phyloP scores from a whole-genome alignment of 2,113 vertebrate species.

The Conger conger region DNA sequence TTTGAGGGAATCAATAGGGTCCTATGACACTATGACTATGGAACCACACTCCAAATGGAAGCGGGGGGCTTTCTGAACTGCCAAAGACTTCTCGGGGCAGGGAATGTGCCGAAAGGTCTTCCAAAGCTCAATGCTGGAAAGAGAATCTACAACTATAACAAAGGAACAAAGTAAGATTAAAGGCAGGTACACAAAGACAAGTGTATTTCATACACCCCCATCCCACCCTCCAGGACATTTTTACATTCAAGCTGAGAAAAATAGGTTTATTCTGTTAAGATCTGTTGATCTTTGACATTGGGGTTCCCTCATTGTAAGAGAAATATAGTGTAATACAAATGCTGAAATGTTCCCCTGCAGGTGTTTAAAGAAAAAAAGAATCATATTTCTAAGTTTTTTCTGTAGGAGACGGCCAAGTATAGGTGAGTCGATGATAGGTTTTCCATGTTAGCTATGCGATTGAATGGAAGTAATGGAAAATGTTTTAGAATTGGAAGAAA shows the following conservation, averaged over 20 bases:
- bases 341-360: not conserved
- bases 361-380: not conserved
- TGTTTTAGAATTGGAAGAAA: too few relatives aligned
- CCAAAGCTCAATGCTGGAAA: not conserved
- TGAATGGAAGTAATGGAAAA: not conserved
- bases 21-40: not conserved
- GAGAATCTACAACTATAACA: not conserved
- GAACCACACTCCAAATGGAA: not conserved
- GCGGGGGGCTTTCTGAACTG: too few relatives aligned
- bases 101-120: not conserved
- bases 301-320: not conserved
- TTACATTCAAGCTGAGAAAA: not conserved
- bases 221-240: not conserved
- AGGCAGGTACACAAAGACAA: not conserved
- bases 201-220: not conserved
- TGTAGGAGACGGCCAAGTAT: not conserved
- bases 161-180: not conserved
- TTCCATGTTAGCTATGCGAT: not conserved
- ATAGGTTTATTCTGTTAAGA: not conserved
- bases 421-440: not conserved
- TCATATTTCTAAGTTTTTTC: not conserved
- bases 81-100: not conserved
- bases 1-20: not conserved
- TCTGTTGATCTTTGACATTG: not conserved
- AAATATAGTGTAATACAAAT: not conserved